phyloP scores from a whole-genome alignment of 2,113 vertebrate species.

The Ranitomeya variabilis region DNA sequence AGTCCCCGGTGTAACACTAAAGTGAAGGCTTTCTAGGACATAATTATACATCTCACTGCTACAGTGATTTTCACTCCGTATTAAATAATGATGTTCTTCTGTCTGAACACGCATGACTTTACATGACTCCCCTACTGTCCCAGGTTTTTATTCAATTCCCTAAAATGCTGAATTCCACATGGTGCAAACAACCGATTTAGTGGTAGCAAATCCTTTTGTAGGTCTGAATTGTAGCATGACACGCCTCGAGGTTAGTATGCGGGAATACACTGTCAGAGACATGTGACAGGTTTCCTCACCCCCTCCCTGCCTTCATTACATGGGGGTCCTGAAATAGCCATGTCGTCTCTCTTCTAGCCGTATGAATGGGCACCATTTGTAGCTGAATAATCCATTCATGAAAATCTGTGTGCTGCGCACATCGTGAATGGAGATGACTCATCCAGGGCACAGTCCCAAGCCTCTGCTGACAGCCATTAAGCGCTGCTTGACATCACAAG shows the following conservation, averaged over 20 bases:
- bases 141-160: not conserved
- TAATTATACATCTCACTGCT: not conserved
- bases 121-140: not conserved
- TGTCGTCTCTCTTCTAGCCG: constrained; percentile 63
- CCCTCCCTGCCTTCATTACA: constrained; percentile 50
- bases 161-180: not conserved
- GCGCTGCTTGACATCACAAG: constrained; percentile 69
- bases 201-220: not conserved
- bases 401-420: constrained; percentile 65
- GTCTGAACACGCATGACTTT: not conserved
- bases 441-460: constrained; percentile 66
- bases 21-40: not conserved
- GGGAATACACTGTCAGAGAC: not conserved
- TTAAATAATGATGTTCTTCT: not conserved
- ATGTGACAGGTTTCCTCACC: constrained; percentile 59
- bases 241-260: not conserved
- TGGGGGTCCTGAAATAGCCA: constrained; percentile 63
- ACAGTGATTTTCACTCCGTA: not conserved
- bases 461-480: constrained; percentile 69
- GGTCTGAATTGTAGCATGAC: not conserved
- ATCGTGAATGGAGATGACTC: constrained; percentile 70
- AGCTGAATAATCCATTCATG: constrained; percentile 72
- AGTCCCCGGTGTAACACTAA: too few species aligned
- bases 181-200: not conserved
- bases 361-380: constrained; percentile 69